Evolutionary conservation across 2,888 invertebrate species (phyloP).

Genomic region (Adineta ricciae): DNA sequence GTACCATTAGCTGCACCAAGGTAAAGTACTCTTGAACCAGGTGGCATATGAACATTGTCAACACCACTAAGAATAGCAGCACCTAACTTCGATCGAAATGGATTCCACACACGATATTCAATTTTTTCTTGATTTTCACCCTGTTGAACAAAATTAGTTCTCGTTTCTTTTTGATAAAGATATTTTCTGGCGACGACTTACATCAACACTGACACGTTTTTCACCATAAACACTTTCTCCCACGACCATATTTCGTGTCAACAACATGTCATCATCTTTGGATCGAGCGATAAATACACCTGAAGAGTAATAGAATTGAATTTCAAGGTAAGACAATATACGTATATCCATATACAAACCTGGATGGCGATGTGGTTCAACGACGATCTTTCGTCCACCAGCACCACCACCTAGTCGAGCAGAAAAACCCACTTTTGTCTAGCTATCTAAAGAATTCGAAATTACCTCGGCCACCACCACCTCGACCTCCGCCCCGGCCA

Average conservation of each 20-base stretch:
- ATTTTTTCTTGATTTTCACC: constrained; percentile 68
- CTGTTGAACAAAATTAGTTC: constrained; percentile 40
- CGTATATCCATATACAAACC: constrained; percentile 42
- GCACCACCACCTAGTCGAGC: no score
- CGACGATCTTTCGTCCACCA: constrained; percentile 62
- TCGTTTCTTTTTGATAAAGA: no score
- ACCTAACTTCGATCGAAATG: constrained; percentile 92
- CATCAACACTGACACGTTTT: constrained; percentile 89
- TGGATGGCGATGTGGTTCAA: constrained; percentile 89
- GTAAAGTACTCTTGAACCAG: constrained; percentile 86
- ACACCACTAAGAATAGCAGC: constrained; percentile 95
- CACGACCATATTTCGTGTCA: constrained; percentile 83
- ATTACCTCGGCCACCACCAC: no score
- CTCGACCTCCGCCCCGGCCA: no score
- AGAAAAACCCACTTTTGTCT: no score
- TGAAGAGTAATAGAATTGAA: background rate
- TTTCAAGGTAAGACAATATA: no score
- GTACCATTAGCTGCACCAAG: constrained; percentile 96
- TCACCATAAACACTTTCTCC: constrained; percentile 98
- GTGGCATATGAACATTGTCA: constrained; percentile 87
- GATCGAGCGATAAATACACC: constrained; percentile 94
- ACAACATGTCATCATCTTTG: constrained; percentile 81
- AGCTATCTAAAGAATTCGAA: no score
- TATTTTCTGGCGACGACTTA: constrained; percentile 48
- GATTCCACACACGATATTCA: constrained; percentile 98